Percentiles rank a stretch among this genome's conserved stretches.
Conservation (phyloP, 1,140 invertebrate genomes). For the Epicauta chinensis region DNA sequence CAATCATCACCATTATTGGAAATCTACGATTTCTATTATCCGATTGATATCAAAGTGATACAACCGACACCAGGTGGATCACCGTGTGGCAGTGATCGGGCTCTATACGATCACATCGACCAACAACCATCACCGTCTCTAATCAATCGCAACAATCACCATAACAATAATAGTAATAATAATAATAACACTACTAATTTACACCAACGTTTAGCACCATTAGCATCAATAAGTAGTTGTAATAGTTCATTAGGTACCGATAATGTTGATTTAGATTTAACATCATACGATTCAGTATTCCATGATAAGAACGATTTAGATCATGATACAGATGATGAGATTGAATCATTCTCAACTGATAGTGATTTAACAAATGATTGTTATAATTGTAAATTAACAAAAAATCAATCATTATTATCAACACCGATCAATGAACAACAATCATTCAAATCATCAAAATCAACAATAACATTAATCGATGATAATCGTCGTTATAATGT, state of each 20-base stretch:
- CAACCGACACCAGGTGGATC: slow-evolving; percentile 72
- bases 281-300: slow-evolving; percentile 68
- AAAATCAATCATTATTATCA: slow-evolving; percentile 5
- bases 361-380: slow-evolving; percentile 54
- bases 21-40: slow-evolving; percentile 60
- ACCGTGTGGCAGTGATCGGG: slow-evolving; percentile 66
- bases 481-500: slow-evolving; percentile 23
- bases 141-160: not conserved
- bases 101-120: slow-evolving; percentile 30
- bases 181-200: slow-evolving; percentile 7
- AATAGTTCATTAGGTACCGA: slow-evolving; percentile 60
- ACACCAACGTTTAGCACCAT: slow-evolving; percentile 53
- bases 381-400: slow-evolving; percentile 18
- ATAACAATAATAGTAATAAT: too few species aligned
- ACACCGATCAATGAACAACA: slow-evolving; percentile 17
- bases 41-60: slow-evolving; percentile 68
- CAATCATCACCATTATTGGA: slow-evolving; percentile 48
- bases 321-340: slow-evolving; percentile 68
- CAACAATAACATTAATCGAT: slow-evolving; percentile 25
- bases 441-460: slow-evolving; percentile 19
- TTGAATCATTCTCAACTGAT: slow-evolving; percentile 73
- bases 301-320: slow-evolving; percentile 56
- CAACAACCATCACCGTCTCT: slow-evolving; percentile 8
- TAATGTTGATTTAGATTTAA: slow-evolving; percentile 55
- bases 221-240: slow-evolving; percentile 71